A percentile compares a stretch with the other conserved stretches of the same genome.
phyloP scores from a whole-genome alignment of 2,888 invertebrate species.

The Clepsis dumicolana region DNA sequence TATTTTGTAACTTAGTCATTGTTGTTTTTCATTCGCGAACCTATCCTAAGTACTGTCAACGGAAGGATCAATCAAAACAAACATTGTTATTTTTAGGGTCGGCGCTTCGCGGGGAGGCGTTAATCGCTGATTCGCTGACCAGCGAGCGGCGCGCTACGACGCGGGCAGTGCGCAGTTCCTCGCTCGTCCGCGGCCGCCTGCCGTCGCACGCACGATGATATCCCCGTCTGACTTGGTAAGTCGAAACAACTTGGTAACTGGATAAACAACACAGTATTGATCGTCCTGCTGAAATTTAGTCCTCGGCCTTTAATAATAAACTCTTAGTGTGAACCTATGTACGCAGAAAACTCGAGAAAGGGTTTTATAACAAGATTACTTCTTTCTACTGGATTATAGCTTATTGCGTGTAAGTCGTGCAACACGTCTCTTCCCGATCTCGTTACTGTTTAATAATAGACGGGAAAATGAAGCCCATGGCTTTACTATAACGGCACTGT shows the following conservation, averaged over 20 bases:
- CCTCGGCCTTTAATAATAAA: constrained; percentile 32
- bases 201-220: constrained; percentile 32
- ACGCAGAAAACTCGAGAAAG: constrained; percentile 6
- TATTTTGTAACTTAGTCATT: constrained; percentile 8
- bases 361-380: constrained; percentile 8
- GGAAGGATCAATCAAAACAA: constrained; percentile 49
- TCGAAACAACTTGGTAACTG: neutral
- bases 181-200: neutral
- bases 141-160: constrained; percentile 24
- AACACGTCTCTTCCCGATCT: neutral
- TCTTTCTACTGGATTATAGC: constrained; percentile 5
- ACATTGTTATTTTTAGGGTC: constrained; percentile 50
- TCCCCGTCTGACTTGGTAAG: constrained; percentile 40
- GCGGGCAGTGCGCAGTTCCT: constrained; percentile 51
- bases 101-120: constrained; percentile 47
- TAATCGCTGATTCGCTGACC: constrained; percentile 41
- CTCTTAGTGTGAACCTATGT: constrained; percentile 9
- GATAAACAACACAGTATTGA: constrained; percentile 34
- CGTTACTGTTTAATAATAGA: neutral
- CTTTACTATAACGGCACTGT: neutral
- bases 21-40: constrained; percentile 31
- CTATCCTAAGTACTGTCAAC: constrained; percentile 40
- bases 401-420: neutral
- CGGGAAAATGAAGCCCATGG: neutral
- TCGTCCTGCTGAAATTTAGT: constrained; percentile 18